Conservation (phyloP, 1,140 invertebrate species). For the Acromyrmex echinatior region DNA sequence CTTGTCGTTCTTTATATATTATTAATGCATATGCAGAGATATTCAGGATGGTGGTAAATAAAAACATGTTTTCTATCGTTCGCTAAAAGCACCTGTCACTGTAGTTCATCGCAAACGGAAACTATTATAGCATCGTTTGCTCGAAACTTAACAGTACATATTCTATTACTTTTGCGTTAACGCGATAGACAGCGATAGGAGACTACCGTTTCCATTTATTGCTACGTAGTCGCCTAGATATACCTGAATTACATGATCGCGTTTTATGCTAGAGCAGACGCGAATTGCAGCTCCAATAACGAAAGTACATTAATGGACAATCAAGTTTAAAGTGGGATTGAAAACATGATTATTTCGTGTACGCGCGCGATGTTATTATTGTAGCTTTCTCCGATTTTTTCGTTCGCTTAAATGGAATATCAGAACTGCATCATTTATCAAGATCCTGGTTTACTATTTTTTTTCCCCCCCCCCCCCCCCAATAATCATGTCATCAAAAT, state of each 20-base stretch:
- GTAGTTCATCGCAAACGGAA: conserved; percentile 38
- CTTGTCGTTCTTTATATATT: conserved; percentile 20
- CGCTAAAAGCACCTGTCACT: conserved; percentile 31
- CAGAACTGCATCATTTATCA: neutral
- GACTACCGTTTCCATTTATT: conserved; percentile 22
- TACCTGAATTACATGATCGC: conserved; percentile 26
- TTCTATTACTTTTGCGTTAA: conserved; percentile 55
- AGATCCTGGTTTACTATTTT: neutral
- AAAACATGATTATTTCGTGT: conserved; percentile 19
- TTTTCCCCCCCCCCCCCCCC: neutral
- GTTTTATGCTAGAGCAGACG: conserved; percentile 21
- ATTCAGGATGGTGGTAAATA: neutral
- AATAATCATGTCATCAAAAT: neutral
- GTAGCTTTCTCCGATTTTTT: conserved; percentile 31
- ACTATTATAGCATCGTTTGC: conserved; percentile 40
- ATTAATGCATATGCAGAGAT: neutral
- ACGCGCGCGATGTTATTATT: neutral
- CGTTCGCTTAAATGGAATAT: neutral
- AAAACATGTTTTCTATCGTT: conserved; percentile 1
- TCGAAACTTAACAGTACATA: conserved; percentile 40
- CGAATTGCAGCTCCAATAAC: conserved; percentile 5
- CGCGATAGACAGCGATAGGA: conserved; percentile 4
- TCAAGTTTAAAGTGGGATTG: neutral
- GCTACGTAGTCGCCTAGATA: neutral
- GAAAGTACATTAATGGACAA: conserved; percentile 34